These are phyloP conservation scores for Cherax destructor DNA, from an alignment of 1,140 invertebrate species.

Conservation along the genomic window DNA sequence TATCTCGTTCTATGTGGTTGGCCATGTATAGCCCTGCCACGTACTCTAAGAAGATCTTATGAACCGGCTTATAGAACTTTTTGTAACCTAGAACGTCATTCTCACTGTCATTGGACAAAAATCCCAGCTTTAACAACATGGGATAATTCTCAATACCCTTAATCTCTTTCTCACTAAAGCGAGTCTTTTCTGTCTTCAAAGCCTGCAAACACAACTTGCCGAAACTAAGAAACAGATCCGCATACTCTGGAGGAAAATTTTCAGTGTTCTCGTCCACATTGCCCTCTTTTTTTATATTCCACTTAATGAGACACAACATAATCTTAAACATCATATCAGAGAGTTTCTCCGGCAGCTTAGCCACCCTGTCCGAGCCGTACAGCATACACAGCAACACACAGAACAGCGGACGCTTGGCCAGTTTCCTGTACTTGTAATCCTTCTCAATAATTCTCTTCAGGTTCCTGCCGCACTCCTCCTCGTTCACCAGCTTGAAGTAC, in stretches of 20 bases:
- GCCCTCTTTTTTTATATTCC: conserved; percentile 65
- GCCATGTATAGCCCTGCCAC: conserved; percentile 68
- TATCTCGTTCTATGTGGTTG: conserved; percentile 49
- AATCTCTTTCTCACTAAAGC: conserved; percentile 71
- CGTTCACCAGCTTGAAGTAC: conserved; percentile 77
- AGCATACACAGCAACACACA: conserved; percentile 78
- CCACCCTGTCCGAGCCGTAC: conserved; percentile 75
- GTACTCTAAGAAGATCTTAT: conserved; percentile 71
- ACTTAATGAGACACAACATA: conserved; percentile 71
- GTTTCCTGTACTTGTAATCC: conserved; percentile 73
- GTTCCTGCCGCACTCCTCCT: conserved; percentile 73
- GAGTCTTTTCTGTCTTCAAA: conserved; percentile 64
- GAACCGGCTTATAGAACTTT: conserved; percentile 70
- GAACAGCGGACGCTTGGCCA: conserved; percentile 78
- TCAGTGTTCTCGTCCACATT: conserved; percentile 60
- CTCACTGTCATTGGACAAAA: conserved; percentile 69
- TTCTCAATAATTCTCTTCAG: conserved; percentile 73
- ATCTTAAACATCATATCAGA: conserved; percentile 70
- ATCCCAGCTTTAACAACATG: conserved; percentile 63
- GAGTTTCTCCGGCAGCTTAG: conserved; percentile 68
- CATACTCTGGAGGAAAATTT: conserved; percentile 62
- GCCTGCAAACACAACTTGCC: conserved; percentile 72
- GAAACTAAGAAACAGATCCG: conserved; percentile 69
- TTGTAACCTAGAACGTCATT: conserved; percentile 53
- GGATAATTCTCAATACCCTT: conserved; percentile 67